phyloP scores from a whole-genome alignment of 30 jellyfish, hydroid and myxozoan genomes.

The Morbakka virulenta region DNA sequence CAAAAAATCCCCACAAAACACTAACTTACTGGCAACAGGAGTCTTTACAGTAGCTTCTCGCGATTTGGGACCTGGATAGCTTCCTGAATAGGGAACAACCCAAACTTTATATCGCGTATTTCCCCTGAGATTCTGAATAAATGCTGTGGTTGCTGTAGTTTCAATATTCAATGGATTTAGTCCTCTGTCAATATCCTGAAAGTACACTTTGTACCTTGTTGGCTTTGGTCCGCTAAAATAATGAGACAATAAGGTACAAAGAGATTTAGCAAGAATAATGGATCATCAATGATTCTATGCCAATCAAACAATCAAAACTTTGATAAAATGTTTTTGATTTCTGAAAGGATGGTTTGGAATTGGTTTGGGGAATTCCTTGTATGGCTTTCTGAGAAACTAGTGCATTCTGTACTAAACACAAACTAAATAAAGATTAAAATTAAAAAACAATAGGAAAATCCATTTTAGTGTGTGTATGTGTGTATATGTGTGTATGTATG shows the following conservation, averaged over 20 bases:
- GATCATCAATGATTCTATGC: neutral
- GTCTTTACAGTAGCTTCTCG: constrained; percentile 38
- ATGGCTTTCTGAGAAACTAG: too few relatives aligned
- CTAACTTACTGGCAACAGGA: constrained; percentile 47
- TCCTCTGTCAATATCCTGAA: constrained; percentile 49
- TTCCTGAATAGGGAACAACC: constrained; percentile 50
- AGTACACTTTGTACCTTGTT: constrained; percentile 43
- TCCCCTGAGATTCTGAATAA: constrained; percentile 40
- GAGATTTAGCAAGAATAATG: neutral
- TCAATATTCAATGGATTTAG: neutral
- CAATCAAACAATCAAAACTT: neutral
- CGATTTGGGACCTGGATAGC: constrained; percentile 58
- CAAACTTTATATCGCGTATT: constrained; percentile 61
- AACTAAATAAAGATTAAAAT: too few relatives aligned
- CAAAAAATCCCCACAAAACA: too few relatives aligned
- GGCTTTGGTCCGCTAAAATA: constrained; percentile 53
- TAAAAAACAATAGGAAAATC: too few relatives aligned
- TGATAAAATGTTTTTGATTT: too few relatives aligned
- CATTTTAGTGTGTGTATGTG: too few relatives aligned
- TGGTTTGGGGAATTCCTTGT: too few relatives aligned
- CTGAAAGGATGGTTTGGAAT: too few relatives aligned
- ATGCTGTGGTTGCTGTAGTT: constrained; percentile 29
- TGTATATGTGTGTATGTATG: too few relatives aligned
- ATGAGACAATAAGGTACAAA: neutral
- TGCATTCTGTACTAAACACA: too few relatives aligned